Base-by-base conservation (phyloP, 2,888 invertebrate species). In the Keiferia lycopersicella region DNA sequence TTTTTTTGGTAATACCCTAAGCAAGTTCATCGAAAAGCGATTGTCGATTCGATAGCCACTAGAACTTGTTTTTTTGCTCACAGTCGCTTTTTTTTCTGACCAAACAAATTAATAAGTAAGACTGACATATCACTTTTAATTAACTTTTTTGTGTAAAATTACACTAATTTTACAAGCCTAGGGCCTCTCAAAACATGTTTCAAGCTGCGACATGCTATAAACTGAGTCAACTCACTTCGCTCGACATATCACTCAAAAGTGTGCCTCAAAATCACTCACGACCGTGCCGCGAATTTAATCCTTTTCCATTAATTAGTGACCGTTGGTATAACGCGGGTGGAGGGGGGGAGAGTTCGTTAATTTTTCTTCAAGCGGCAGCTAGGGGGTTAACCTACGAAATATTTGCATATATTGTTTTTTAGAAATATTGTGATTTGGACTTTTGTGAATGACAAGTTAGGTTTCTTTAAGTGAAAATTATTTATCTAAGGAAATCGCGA, bases 281-380 rank as follows among this genome's bases (percentile, higher is more conserved):
- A 3, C 14, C 50, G 34, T 50, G 50, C 14, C 82, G 84, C 88
- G 86, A 90, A 90, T 90, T 91, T 91, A 91, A 91, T 91, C 91
- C 91, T 90, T 90, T 91, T 90, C 89, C 91, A 91, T 91, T 91
- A 91, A 91, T 91, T 91, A 91, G 91, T 91, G 91, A 86, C 88
- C 87, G 87, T 81, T 82, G 80, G 76, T 80, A 75, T 72, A 84
- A 87, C 86, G 85, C 81, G 86, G 87, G 85, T 7, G 10, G 50
- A n/a, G 48, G 12, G 39, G 45, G 73, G 78, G 11, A 75, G 81
- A 78, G 80, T 77, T 82, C 82, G 86, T 83, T 87, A 86, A 89
- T 89, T 90, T 90, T 90, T 90, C 90, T 89, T 88, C 81, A 45
- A 14, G 22, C 45, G 79, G 50, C 72, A 77, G 76, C 38, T 2